Evolutionary conservation across 2,888 invertebrate genomes (phyloP).

Genomic region (Emmelina monodactyla): DNA sequence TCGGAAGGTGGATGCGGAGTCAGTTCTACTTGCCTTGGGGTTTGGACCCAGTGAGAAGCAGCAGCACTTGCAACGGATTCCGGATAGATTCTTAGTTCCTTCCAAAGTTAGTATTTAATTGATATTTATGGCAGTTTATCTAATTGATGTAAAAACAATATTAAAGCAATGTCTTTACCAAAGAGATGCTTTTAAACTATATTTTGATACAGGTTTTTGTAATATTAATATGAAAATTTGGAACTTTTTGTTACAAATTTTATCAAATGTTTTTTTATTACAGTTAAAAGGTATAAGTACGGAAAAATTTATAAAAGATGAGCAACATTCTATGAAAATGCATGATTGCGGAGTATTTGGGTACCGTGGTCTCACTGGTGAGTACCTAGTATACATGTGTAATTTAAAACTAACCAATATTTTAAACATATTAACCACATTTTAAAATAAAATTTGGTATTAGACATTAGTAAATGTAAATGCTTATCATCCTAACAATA

Average conservation of each 20-base stretch:
- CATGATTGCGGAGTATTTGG: slow-evolving; percentile 80
- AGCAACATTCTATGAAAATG: slow-evolving; percentile 75
- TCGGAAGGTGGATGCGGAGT: slow-evolving; percentile 88
- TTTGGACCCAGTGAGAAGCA: slow-evolving; percentile 77
- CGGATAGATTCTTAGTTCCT: slow-evolving; percentile 80
- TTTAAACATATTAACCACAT: not conserved
- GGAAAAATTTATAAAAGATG: slow-evolving; percentile 76
- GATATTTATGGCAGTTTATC: too few relatives aligned
- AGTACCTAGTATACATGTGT: slow-evolving; percentile 13
- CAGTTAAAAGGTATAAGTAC: slow-evolving; percentile 78
- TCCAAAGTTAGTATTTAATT: slow-evolving; percentile 76
- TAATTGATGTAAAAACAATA: too few relatives aligned
- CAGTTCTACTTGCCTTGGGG: slow-evolving; percentile 81
- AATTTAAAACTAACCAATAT: not conserved
- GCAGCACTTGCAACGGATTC: slow-evolving; percentile 79
- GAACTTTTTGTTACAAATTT: too few relatives aligned
- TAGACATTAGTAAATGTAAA: too few relatives aligned
- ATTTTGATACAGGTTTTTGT: too few relatives aligned
- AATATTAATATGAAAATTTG: too few relatives aligned
- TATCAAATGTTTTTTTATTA: slow-evolving; percentile 24
- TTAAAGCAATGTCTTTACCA: too few relatives aligned
- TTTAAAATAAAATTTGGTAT: too few relatives aligned
- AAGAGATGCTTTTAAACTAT: too few relatives aligned
- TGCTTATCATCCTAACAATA: too few relatives aligned
- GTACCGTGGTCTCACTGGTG: slow-evolving; percentile 79